Conservation (phyloP, 2,113 vertebrate species). For the Poicephalus meyeri region DNA sequence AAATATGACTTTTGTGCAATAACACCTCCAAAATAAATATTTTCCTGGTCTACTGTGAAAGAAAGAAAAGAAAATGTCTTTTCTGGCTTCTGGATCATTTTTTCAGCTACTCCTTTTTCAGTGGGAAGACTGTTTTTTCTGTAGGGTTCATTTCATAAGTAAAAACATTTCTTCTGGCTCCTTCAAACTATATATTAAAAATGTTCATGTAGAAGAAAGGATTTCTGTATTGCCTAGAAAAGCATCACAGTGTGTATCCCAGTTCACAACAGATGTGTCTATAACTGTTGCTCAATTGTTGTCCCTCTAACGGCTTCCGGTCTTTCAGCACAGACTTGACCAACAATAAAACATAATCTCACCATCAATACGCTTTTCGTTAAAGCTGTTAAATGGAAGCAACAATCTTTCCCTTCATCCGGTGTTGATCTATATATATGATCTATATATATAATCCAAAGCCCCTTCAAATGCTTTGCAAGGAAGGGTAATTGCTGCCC, state of each 20-base stretch:
- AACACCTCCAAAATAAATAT: background rate
- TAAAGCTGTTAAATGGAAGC: conserved; percentile 35
- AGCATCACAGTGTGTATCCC: background rate
- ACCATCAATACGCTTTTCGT: background rate
- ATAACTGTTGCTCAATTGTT: conserved; percentile 48
- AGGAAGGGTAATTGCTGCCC: background rate
- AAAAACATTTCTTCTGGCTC: background rate
- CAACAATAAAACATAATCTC: conserved; percentile 28
- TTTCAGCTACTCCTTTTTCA: background rate
- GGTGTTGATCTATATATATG: background rate
- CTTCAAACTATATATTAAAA: background rate
- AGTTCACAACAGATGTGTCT: conserved; percentile 51
- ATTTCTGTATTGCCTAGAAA: background rate
- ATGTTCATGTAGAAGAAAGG: background rate
- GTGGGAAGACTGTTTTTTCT: background rate
- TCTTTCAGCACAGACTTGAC: conserved; percentile 33
- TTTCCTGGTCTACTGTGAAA: background rate
- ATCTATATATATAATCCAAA: background rate
- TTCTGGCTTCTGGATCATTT: background rate
- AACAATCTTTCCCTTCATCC: background rate
- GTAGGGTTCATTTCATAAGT: background rate
- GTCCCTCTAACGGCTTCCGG: conserved; percentile 12
- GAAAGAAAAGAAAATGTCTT: background rate
- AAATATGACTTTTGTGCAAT: background rate
- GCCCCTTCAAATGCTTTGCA: background rate